Evolutionary conservation across 1,140 invertebrate genomes (phyloP), one percentile per base, ranked within the genome.

Genomic region (Homalodisca vitripennis): DNA sequence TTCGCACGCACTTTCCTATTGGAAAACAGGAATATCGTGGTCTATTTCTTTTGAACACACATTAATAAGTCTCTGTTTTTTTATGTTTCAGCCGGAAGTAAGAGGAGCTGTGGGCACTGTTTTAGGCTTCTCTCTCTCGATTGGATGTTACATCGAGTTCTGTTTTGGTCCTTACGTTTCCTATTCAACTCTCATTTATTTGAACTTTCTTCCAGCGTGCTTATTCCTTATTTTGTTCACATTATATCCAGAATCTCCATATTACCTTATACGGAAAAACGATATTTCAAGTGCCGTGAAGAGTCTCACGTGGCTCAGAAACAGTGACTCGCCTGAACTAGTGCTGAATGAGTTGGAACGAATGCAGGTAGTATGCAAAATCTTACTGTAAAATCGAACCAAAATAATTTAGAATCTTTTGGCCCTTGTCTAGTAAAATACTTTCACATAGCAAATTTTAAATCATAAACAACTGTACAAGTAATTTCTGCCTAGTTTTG

Each of bases 251-350:
- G 71, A 72, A 32, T 53, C 34, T 20, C 71, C 71, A 10, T 64
- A 72, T 47, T 72, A 68, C 51, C 51, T 72, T 1, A 32, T 72
- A n/a, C 31, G 46, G 13, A 70, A 63, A 26, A 62, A 48, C 2
- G 27, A 51, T 31, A 46, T 27, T 24, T 12, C 47, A 13, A 48
- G 70, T 32, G 75, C 86, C 88, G 0, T 86, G 87, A 24, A 87
- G 91, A 69, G 82, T 92, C 26, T 93, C 93, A 17, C 84, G 3
- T 66, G 63, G 63, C 34, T 66, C 13, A n/a, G 63, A 89, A 0
- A 79, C 95, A 0, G 92, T 92, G 3, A 91, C 92, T 0, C 88
- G 92, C 64, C 85, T 93, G 71, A 92, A 95, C 76, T 78, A 93
- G 14, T 91, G 90, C 74, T 85, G 89, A 46, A 85, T 85, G 3